Conservation (phyloP, 2,888 invertebrate species). For the Charanyca ferruginea region DNA sequence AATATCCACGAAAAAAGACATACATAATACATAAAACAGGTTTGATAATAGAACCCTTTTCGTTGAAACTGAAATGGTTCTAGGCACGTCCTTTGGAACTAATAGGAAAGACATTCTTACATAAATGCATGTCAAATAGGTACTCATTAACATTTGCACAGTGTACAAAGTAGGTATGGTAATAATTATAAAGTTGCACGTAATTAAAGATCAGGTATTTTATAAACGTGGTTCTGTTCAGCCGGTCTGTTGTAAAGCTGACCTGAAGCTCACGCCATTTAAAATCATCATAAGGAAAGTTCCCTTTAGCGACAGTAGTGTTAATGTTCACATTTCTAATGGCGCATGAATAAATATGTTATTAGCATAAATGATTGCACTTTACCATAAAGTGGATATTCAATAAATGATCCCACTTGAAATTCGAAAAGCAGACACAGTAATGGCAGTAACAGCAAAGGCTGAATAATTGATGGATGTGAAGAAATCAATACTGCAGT, state of each 20-base stretch:
- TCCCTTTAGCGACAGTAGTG: not conserved
- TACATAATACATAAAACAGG: constrained; percentile 33
- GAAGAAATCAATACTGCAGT: not conserved
- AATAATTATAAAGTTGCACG: not conserved
- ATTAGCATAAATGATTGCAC: not conserved
- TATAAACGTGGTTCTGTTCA: not conserved
- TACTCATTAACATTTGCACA: constrained; percentile 5
- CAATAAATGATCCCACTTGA: not conserved
- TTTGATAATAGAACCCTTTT: not conserved
- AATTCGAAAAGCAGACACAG: not conserved
- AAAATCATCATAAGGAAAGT: not conserved
- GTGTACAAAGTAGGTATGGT: not conserved
- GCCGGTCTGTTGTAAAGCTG: not conserved
- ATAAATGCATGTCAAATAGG: constrained; percentile 8
- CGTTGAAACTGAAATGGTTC: not conserved
- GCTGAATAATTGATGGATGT: not conserved
- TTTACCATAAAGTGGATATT: not conserved
- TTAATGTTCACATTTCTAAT: not conserved
- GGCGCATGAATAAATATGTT: not conserved
- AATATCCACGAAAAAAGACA: constrained; percentile 18
- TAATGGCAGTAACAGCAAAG: not conserved
- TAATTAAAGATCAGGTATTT: not conserved
- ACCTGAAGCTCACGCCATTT: too few species aligned
- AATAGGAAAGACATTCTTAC: constrained; percentile 23
- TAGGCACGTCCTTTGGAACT: constrained; percentile 25